Conservation (phyloP, 2,797 vertebrate genomes). For the Scolopax rusticola region DNA sequence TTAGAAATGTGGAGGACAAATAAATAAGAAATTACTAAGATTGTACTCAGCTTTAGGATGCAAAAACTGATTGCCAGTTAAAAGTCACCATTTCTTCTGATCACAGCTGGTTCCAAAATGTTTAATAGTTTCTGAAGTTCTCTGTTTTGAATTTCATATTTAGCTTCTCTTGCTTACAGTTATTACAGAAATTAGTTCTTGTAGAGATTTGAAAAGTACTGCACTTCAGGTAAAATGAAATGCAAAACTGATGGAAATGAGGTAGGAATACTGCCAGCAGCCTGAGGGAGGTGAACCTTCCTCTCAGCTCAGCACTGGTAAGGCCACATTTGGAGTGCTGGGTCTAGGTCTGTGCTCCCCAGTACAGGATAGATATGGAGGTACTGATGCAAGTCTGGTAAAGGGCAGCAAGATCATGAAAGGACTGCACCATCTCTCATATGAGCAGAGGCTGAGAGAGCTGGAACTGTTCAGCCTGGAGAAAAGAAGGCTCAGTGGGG, state of each 20-base stretch:
- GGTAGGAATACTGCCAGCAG: background rate
- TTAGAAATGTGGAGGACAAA: background rate
- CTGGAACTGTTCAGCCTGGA: background rate
- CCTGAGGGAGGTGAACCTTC: background rate
- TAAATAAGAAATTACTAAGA: background rate
- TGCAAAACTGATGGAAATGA: background rate
- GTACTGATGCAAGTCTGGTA: background rate
- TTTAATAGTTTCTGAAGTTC: background rate
- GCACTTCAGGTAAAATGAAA: background rate
- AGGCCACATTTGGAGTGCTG: background rate
- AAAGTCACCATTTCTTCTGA: background rate
- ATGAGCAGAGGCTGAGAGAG: background rate
- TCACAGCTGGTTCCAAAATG: background rate
- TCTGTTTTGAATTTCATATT: background rate
- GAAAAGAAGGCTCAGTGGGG: background rate
- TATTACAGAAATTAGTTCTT: background rate
- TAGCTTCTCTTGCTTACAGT: background rate
- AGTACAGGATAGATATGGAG: background rate
- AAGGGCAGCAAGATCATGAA: background rate
- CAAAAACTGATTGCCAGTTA: background rate
- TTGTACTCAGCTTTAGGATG: background rate
- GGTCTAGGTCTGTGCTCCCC: background rate
- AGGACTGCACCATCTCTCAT: background rate
- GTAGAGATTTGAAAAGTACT: background rate
- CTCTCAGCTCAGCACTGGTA: background rate